Evolutionary conservation across 2,113 vertebrate genomes (phyloP).

Genomic region (Illadopsis cleaveri): DNA sequence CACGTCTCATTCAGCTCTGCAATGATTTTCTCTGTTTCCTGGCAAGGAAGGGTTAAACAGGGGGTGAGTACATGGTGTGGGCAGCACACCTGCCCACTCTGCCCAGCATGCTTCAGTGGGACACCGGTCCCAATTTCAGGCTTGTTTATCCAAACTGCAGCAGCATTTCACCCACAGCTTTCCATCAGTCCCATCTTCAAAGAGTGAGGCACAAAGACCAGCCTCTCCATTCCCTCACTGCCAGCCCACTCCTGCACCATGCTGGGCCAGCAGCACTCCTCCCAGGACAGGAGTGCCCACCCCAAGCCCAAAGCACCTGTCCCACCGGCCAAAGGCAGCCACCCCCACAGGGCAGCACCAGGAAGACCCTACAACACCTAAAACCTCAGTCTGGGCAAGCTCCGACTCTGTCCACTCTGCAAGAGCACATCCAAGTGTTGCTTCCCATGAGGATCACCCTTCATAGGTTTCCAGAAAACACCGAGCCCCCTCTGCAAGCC

Average conservation of each 20-base stretch:
- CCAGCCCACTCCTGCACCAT: neutral
- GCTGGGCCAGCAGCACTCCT: neutral
- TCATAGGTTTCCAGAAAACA: neutral
- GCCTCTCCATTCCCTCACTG: neutral
- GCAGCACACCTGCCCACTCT: neutral
- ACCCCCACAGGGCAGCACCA: rapidly evolving
- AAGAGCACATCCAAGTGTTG: rapidly evolving
- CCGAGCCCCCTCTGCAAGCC: rapidly evolving
- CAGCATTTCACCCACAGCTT: neutral
- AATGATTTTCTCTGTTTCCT: conserved; percentile 99
- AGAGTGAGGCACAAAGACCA: neutral
- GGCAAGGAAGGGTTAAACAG: neutral
- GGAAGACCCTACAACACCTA: neutral
- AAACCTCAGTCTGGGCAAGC: neutral
- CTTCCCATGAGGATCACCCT: neutral
- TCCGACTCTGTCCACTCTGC: neutral
- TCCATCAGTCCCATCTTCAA: neutral
- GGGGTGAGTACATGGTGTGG: rapidly evolving
- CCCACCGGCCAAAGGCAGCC: neutral
- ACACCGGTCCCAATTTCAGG: neutral
- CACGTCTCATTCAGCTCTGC: conserved; percentile 97
- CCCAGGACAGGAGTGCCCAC: neutral
- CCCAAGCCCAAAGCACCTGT: rapidly evolving
- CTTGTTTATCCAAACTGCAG: neutral
- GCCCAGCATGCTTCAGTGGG: rapidly evolving